phyloP scores from a whole-genome alignment of 1,140 invertebrate species.

The Papilio glaucus region DNA sequence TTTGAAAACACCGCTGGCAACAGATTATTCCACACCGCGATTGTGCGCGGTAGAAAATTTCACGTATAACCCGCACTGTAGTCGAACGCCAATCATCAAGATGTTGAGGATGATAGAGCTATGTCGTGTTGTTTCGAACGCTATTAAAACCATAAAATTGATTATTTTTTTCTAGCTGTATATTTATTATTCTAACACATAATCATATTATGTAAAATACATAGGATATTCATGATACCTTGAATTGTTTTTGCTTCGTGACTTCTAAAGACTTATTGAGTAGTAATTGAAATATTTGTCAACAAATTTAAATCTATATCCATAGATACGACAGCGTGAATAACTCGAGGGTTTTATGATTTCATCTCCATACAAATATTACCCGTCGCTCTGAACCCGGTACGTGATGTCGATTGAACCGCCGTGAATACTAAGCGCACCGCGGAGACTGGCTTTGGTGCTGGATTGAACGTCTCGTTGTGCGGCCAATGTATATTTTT shows the following conservation, averaged over 20 bases:
- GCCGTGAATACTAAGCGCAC: conserved; percentile 44
- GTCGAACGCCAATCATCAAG: too few species aligned
- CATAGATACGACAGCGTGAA: not conserved
- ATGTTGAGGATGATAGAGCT: too few species aligned
- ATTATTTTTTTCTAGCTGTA: not conserved
- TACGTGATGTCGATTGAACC: conserved; percentile 38
- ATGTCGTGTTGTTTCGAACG: too few species aligned
- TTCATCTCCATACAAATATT: conserved; percentile 43
- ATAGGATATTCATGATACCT: not conserved
- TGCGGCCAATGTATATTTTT: not conserved
- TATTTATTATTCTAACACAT: not conserved
- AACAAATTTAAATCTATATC: not conserved
- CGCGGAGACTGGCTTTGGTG: not conserved
- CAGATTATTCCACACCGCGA: too few species aligned
- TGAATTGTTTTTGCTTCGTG: too few species aligned
- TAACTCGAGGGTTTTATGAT: conserved; percentile 37
- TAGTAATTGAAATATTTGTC: not conserved
- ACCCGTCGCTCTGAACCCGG: conserved; percentile 37
- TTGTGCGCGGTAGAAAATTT: too few species aligned
- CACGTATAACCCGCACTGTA: too few species aligned
- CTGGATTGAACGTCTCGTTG: not conserved
- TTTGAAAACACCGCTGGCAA: too few species aligned
- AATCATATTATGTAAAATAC: not conserved
- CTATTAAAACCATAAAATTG: too few species aligned
- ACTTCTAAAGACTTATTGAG: not conserved